Evolutionary conservation across 1,140 invertebrate genomes (phyloP), one percentile per base, ranked within the genome.

Genomic region (Lethrus apterus): DNA sequence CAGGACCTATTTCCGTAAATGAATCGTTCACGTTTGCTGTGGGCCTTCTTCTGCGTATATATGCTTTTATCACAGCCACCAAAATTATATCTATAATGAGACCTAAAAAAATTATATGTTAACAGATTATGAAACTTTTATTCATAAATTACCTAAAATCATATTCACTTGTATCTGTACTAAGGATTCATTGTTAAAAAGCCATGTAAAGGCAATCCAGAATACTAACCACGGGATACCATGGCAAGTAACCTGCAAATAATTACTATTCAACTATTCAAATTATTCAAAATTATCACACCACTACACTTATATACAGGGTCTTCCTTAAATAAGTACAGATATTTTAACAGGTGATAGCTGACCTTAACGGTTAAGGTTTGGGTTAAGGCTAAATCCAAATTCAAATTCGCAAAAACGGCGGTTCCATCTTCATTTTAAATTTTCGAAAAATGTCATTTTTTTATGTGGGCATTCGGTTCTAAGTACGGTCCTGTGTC

Each of bases 91-190:
- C 95, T 19, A 95, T 54, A 1, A 95, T 56, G 7, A 98, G 72
- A 46, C 83, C 91, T 93, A 68, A 54, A 81, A 80, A 8, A 14
- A 29, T 44, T 10, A 35, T 23, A 34, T 21, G 11, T 15, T 14
- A 1, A 45, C 21, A 45, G 1, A 26, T 33, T 29, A 13, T 26
- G 18, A 42, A 42, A 42, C 13, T 13, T 14, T 15, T 44, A 36
- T 29, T 42, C 24, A 11, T 31, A 29, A 62, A 67, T 72, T 75
- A 89, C 89, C 89, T 57, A 89, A 65, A 7, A 93, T 69, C 57
- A 93, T 78, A 66, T 93, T 94, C 0, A 91, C 73, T 72, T 90
- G 81, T 68, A 89, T 75, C 68, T 89, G 81, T 61, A 87, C 80
- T 11, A 84, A 66, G 9, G 70, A 67, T 51, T 69, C 70, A 55